Evolutionary conservation across 2,888 invertebrate genomes (phyloP).

Genomic region (Formica aserva): DNA sequence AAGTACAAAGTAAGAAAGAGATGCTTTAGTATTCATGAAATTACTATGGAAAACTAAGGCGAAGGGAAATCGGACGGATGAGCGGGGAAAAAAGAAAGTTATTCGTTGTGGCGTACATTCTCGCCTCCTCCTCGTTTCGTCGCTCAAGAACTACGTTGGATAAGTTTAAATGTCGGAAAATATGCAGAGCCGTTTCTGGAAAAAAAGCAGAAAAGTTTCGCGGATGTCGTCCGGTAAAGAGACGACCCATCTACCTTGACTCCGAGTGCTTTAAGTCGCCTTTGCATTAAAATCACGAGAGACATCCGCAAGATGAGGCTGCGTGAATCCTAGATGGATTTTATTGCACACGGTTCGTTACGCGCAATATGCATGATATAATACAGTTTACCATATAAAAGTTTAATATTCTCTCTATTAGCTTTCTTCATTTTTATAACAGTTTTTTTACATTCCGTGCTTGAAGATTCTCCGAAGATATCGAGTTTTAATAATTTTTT

Average conservation of each 20-base stretch:
- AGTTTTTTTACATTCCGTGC: background rate
- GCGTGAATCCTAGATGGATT: conserved; percentile 1
- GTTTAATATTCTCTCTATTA: background rate
- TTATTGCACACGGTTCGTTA: background rate
- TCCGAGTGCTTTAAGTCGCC: conserved; percentile 11
- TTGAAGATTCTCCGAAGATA: background rate
- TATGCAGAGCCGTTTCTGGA: conserved; percentile 33
- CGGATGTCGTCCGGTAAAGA: conserved; percentile 3
- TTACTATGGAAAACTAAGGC: conserved; percentile 14
- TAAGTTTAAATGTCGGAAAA: conserved; percentile 54
- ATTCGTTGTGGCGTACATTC: conserved; percentile 29
- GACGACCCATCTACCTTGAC: conserved; percentile 12
- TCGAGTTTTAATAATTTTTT: background rate
- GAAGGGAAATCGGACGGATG: conserved; percentile 31
- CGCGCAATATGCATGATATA: background rate
- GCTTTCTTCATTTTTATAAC: background rate
- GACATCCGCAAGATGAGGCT: background rate
- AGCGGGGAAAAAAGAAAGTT: conserved; percentile 36
- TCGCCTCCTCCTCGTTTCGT: conserved; percentile 7
- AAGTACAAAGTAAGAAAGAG: conserved; percentile 38
- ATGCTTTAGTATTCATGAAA: conserved; percentile 45
- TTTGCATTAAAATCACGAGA: conserved; percentile 25
- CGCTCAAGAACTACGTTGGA: conserved; percentile 15
- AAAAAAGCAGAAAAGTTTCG: conserved; percentile 47
- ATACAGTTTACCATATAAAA: background rate